Evolutionary conservation across 2,113 vertebrate species (phyloP), one percentile per base, ranked within the genome.

Genomic region (Bufo gargarizans): DNA sequence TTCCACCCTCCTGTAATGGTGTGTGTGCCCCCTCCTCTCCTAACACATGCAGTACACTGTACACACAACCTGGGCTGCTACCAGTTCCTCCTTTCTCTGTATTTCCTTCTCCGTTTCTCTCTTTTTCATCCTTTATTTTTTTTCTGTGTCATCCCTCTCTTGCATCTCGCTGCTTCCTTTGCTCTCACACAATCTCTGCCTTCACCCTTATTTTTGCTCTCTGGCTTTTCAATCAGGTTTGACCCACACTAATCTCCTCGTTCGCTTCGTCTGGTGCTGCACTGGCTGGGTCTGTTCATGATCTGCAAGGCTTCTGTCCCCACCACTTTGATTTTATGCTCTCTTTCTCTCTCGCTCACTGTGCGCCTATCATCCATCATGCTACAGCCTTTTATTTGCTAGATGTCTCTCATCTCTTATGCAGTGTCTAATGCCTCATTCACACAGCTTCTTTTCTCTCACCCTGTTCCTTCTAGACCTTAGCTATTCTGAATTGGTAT

Each of bases 211-310:
- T 61, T 58, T 50, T 33, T 50, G 61, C 82, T 22, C 20, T 49
- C 83, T 86, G 85, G 85, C 56, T 86, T 82, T 87, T 82, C 86
- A 88, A 61, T 82, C 78, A 82, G 86, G 78, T 88, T 45, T 84
- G 77, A 77, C 74, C 87, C 82, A 84, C 61, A 69, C 17, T 89
- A 89, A 89, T 89, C 88, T 85, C 77, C 56, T 78, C 76, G 86
- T 20, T 86, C 53, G n/a, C 63, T 89, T 47, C 43, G 83, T 86
- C 83, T 86, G 72, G 20, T 83, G 59, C 53, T 83, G 79, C 71
- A 67, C 87, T 77, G 86, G 19, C 69, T 74, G 56, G 56, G 87
- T 33, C 77, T 82, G 49, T 33, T 72, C 84, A 59, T 76, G 50
- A 11, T 81, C 61, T 58, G 16, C 47, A 69, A 79, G 85, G 71